Base-by-base conservation (phyloP, 2,888 invertebrate genomes). In the Apoda limacodes region DNA sequence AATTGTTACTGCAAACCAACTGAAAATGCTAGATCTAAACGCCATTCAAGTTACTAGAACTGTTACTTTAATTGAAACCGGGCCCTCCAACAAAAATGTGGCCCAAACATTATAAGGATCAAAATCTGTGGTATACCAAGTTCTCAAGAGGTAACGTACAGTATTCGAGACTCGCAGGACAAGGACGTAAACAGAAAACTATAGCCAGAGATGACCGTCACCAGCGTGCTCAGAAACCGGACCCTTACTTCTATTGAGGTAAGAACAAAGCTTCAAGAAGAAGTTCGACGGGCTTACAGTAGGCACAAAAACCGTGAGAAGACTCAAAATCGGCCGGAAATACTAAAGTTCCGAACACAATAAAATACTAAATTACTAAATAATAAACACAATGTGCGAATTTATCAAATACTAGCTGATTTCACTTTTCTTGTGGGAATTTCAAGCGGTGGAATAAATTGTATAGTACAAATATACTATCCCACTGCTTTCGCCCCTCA, bases 191-290 rank as follows among this genome's bases (percentile, higher is more conserved):
- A 28, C 4, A 13, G 15, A 25, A 20, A 25, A 34, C 29, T 19
- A 12, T 21, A 22, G 24, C 19, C 22, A 29, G 25, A 29, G 28
- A 33, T 21, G 28, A 33, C 33, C 17, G 28, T 10, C 13, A 28
- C 3, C 14, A 13, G 20, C 4, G 33, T 33, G 13, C 25, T 28
- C 13, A 33, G 33, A 13, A 33, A 28, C 17, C 10, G 24, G 20
- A 23, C 22, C 12, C 28, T 25, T 21, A 28, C 33, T 23, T 28
- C 25, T 29, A 9, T 13, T 11, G 24, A 23, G 20, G 24, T 23
- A 24, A 22, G 17, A 22, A 32, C 22, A 4, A 21, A 33, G 23
- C 33, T 33, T 14, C 28, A 33, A 29, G 33, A 33, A 28, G 33
- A n/a, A n/a, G n/a, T 33, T 27, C 28, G 33, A 29, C 11, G 22